Conservation (phyloP, 2,888 invertebrate species). For the Pandemis corylana region DNA sequence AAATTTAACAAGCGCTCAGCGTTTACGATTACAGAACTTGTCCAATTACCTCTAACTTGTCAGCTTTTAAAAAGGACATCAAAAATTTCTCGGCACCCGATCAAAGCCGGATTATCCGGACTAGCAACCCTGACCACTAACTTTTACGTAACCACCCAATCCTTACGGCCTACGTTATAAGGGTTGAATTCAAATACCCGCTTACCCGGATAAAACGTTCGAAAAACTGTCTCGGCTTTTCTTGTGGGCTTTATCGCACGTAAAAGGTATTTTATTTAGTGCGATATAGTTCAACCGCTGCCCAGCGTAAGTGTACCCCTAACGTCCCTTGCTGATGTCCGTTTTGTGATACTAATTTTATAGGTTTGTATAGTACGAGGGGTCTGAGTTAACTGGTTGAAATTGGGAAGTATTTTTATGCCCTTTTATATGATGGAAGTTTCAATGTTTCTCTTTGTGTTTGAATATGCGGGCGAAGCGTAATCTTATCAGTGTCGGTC, state of each 20-base stretch:
- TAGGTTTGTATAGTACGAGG: constrained; percentile 4
- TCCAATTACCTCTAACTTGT: constrained; percentile 2
- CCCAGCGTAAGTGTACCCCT: constrained; percentile 42
- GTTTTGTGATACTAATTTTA: constrained; percentile 24
- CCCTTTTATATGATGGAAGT: constrained; percentile 38
- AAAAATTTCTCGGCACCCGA: constrained; percentile 9
- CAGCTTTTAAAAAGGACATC: neutral
- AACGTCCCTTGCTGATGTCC: constrained; percentile 16
- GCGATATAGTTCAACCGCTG: constrained; percentile 47
- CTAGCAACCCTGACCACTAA: constrained; percentile 23
- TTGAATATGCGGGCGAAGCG: constrained; percentile 24
- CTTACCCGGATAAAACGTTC: constrained; percentile 49
- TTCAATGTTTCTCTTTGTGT: constrained; percentile 33
- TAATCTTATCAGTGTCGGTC: constrained; percentile 36
- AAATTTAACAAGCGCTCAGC: too few species aligned
- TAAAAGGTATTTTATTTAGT: constrained; percentile 69
- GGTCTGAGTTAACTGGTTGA: constrained; percentile 29
- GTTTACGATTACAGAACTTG: too few species aligned
- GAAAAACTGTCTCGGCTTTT: constrained; percentile 59
- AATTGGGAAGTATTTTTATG: constrained; percentile 36
- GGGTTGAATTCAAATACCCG: constrained; percentile 51
- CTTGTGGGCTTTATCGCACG: constrained; percentile 69
- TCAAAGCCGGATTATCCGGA: constrained; percentile 28
- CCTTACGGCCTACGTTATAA: constrained; percentile 44
- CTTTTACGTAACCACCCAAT: constrained; percentile 18